Percentiles rank a stretch among this genome's conserved stretches.
phyloP scores from a whole-genome alignment of 1,140 invertebrate genomes.

The Drosophila watanabei region DNA sequence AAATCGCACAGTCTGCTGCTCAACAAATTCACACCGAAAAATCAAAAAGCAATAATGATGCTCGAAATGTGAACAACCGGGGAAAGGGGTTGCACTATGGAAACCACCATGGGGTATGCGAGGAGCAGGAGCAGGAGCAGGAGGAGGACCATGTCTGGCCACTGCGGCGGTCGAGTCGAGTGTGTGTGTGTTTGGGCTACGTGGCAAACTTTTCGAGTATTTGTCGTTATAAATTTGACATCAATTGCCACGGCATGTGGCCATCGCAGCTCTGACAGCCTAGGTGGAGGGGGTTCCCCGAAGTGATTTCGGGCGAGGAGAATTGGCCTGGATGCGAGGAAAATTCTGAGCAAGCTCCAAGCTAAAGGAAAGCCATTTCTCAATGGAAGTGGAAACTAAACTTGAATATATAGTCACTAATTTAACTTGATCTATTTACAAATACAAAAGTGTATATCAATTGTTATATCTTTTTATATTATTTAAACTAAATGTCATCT shows the following conservation, averaged over 20 bases:
- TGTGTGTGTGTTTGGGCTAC: slow-evolving; percentile 47
- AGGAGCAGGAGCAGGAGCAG: not conserved
- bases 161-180: slow-evolving; percentile 21
- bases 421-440: not conserved
- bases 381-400: not conserved
- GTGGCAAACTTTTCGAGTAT: slow-evolving; percentile 68
- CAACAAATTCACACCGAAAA: slow-evolving; percentile 76
- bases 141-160: slow-evolving; percentile 13
- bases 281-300: slow-evolving; percentile 6
- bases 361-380: not conserved
- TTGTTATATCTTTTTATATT: not conserved
- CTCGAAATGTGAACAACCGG: slow-evolving; percentile 66
- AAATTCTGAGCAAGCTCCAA: slow-evolving; percentile 6
- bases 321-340: slow-evolving; percentile 25
- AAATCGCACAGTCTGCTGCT: slow-evolving; percentile 43
- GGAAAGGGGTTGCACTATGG: slow-evolving; percentile 2
- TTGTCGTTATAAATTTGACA: slow-evolving; percentile 81
- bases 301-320: slow-evolving; percentile 24
- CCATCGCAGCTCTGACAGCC: slow-evolving; percentile 43
- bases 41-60: slow-evolving; percentile 83
- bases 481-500: not conserved
- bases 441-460: not conserved
- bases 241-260: slow-evolving; percentile 74
- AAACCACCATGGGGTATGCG: not conserved
- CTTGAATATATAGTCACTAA: not conserved